Conservation (phyloP, 2,888 invertebrate genomes). For the Polyommatus iphigenia region DNA sequence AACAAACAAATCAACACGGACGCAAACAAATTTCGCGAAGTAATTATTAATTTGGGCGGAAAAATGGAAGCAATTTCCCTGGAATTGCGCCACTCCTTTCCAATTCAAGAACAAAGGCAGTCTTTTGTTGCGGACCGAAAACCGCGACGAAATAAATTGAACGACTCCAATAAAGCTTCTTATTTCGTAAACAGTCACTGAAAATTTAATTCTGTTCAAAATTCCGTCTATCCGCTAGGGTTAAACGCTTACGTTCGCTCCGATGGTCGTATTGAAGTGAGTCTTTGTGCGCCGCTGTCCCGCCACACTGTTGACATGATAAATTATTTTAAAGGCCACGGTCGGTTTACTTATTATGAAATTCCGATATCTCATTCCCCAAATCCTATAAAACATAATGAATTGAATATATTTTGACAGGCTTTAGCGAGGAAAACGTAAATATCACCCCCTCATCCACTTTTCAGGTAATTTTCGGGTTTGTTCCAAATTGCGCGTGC, state of each 20-base stretch:
- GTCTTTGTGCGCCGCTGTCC: not conserved
- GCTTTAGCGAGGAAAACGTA: not conserved
- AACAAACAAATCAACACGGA: conserved; percentile 10
- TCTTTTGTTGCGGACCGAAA: conserved; percentile 30
- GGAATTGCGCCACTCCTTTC: not conserved
- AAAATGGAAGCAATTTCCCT: conserved; percentile 21
- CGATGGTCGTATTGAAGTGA: not conserved
- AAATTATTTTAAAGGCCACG: conserved; percentile 6
- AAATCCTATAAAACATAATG: conserved; percentile 11
- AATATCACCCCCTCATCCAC: not conserved
- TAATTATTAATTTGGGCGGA: conserved; percentile 23
- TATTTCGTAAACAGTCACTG: conserved; percentile 33
- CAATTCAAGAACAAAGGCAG: conserved; percentile 24
- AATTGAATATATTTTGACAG: conserved; percentile 17
- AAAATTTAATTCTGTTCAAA: conserved; percentile 28
- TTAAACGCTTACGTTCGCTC: conserved; percentile 12
- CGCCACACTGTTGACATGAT: conserved; percentile 15
- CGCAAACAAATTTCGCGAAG: conserved; percentile 19
- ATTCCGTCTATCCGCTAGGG: conserved; percentile 18
- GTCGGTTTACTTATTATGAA: conserved; percentile 15
- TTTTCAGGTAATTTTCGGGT: not conserved
- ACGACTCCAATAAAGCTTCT: conserved; percentile 35
- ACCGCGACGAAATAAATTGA: conserved; percentile 29
- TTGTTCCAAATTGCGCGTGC: not conserved
- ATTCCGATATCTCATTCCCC: conserved; percentile 12